phyloP scores from a whole-genome alignment of 2,888 invertebrate genomes.

The Tupiocoris notatus region DNA sequence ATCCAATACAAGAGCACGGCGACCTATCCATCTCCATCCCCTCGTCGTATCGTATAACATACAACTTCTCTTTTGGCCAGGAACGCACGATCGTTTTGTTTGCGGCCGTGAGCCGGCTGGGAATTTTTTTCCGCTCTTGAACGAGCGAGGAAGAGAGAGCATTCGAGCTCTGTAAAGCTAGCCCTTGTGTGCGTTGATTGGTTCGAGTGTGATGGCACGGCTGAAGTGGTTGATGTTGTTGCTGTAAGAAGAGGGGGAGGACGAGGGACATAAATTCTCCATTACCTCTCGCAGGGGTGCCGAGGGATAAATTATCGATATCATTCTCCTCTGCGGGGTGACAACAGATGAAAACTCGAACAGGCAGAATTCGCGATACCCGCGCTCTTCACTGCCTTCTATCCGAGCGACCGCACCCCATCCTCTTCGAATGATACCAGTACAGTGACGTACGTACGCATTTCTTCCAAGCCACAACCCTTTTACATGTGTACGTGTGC shows the following conservation, averaged over 20 bases:
- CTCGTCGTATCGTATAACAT: too few species aligned
- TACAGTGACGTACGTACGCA: neutral
- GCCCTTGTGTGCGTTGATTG: too few species aligned
- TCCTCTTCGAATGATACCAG: neutral
- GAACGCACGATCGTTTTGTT: too few species aligned
- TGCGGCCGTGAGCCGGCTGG: too few species aligned
- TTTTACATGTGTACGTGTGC: neutral
- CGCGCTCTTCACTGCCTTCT: neutral
- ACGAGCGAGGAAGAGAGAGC: too few species aligned
- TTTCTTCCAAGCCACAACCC: neutral
- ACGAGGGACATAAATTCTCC: conserved; percentile 23
- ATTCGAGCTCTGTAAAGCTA: too few species aligned
- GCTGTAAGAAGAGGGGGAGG: neutral
- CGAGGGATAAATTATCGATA: conserved; percentile 32
- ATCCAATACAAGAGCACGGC: too few species aligned
- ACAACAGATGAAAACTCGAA: conserved; percentile 30
- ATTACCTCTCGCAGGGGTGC: conserved; percentile 24
- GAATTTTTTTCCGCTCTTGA: too few species aligned
- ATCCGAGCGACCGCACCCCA: neutral
- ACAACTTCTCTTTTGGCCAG: too few species aligned
- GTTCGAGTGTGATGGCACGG: neutral
- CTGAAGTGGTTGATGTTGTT: neutral
- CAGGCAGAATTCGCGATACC: conserved; percentile 14
- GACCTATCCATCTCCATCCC: too few species aligned
- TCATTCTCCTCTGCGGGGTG: conserved; percentile 17